These are phyloP conservation scores for Peromyscus californicus DNA, from an alignment of 2,113 vertebrate species.

Conservation along the genomic window DNA sequence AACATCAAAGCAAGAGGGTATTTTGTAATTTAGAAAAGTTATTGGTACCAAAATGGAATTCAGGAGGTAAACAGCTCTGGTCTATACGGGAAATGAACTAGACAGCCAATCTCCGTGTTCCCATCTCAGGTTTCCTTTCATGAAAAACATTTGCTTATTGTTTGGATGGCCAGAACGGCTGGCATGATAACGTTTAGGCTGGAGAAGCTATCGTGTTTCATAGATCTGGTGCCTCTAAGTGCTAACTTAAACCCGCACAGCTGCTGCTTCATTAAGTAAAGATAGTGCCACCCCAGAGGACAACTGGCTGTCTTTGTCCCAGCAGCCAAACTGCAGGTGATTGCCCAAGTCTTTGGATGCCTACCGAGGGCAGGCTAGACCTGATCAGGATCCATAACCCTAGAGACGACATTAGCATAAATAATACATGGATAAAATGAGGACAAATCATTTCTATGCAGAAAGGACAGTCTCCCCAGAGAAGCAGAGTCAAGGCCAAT, in stretches of 20 bases:
- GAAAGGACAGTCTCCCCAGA: constrained; percentile 7
- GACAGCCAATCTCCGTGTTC: not conserved
- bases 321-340: not conserved
- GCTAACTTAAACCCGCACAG: not conserved
- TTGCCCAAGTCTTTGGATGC: not conserved
- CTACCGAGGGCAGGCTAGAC: not conserved
- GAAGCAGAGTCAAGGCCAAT: not conserved
- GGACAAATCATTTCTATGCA: not conserved
- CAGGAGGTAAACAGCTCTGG: constrained; percentile 28
- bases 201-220: not conserved
- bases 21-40: constrained; percentile 44
- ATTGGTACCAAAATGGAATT: constrained; percentile 23
- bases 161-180: not conserved
- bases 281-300: not conserved
- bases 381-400: not conserved
- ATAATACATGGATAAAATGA: not conserved
- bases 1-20: constrained; percentile 41
- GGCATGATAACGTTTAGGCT: not conserved
- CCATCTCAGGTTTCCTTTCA: constrained; percentile 51
- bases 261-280: not conserved
- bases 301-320: not conserved
- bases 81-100: not conserved
- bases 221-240: not conserved
- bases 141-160: constrained; percentile 63
- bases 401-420: not conserved